Evolutionary conservation across 2,797 vertebrate genomes (phyloP).

Genomic region (Hemibagrus guttatus): DNA sequence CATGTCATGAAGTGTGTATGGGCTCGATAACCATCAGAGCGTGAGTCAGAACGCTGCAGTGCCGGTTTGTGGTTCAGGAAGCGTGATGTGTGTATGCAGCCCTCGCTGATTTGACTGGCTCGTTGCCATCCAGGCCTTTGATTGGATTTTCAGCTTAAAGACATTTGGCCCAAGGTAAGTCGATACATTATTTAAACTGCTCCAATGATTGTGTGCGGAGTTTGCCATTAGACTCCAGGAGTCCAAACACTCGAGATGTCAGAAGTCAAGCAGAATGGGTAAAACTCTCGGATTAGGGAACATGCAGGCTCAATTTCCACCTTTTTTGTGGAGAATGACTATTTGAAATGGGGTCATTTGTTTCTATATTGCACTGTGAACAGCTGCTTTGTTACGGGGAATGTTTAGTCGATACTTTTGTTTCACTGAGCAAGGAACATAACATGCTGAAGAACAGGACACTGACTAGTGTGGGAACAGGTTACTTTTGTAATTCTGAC

Average conservation of each 20-base stretch:
- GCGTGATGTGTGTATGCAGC: neutral
- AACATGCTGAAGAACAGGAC: neutral
- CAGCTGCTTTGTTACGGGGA: neutral
- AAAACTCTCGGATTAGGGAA: neutral
- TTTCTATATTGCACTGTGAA: neutral
- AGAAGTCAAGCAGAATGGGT: constrained; percentile 15
- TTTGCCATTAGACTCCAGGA: constrained; percentile 60
- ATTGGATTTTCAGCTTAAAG: constrained; percentile 74
- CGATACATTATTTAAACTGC: constrained; percentile 66
- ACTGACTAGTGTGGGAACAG: neutral
- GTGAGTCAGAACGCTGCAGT: neutral
- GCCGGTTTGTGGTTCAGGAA: neutral
- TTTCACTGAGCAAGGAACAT: neutral
- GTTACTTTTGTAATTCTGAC: neutral
- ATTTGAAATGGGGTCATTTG: neutral
- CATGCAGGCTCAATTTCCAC: neutral
- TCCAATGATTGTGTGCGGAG: constrained; percentile 51
- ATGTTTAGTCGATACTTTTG: neutral
- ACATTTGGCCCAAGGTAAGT: constrained; percentile 75
- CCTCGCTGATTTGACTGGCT: constrained; percentile 6
- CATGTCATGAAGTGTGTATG: constrained; percentile 6
- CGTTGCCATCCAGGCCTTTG: constrained; percentile 61
- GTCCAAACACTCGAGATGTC: constrained; percentile 35
- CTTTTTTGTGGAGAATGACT: neutral
- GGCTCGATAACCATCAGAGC: neutral